Conservation (phyloP, 2,888 invertebrate species). For the Julus scanicus region DNA sequence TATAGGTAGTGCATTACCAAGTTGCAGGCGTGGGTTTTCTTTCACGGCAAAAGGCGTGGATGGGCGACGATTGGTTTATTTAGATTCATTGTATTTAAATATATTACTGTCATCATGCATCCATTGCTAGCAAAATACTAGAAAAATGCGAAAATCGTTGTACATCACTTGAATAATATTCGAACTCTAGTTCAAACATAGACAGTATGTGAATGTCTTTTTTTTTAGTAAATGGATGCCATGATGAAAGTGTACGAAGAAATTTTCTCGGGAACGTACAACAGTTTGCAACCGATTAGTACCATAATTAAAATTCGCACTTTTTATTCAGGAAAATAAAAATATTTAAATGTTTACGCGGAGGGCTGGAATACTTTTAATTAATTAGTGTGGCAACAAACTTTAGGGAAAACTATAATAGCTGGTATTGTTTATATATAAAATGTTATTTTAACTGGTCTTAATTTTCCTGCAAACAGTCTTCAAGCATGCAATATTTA, state of each 20-base stretch:
- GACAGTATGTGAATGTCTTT: neutral
- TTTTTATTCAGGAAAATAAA: neutral
- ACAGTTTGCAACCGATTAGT: slow-evolving; percentile 40
- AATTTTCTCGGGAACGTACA: slow-evolving; percentile 34
- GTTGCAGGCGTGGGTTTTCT: slow-evolving; percentile 45
- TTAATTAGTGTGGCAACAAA: neutral
- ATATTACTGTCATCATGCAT: slow-evolving; percentile 40
- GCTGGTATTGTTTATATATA: neutral
- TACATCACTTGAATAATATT: neutral
- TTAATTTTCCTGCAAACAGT: neutral
- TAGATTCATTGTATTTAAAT: slow-evolving; percentile 27
- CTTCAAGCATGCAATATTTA: slow-evolving; percentile 29
- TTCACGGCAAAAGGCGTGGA: slow-evolving; percentile 51
- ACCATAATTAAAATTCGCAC: slow-evolving; percentile 36
- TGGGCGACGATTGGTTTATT: slow-evolving; percentile 52
- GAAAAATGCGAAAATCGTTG: slow-evolving; percentile 25
- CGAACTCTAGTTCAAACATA: neutral
- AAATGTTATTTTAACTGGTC: neutral
- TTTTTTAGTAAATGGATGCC: slow-evolving; percentile 36
- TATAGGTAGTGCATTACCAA: slow-evolving; percentile 40
- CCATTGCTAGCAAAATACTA: slow-evolving; percentile 43
- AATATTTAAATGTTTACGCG: slow-evolving; percentile 41
- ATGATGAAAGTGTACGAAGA: slow-evolving; percentile 29
- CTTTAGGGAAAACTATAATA: neutral
- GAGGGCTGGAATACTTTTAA: neutral